Evolutionary conservation across 2,113 vertebrate genomes (phyloP), one percentile per base, ranked within the genome.

Genomic region (Gopherus flavomarginatus): DNA sequence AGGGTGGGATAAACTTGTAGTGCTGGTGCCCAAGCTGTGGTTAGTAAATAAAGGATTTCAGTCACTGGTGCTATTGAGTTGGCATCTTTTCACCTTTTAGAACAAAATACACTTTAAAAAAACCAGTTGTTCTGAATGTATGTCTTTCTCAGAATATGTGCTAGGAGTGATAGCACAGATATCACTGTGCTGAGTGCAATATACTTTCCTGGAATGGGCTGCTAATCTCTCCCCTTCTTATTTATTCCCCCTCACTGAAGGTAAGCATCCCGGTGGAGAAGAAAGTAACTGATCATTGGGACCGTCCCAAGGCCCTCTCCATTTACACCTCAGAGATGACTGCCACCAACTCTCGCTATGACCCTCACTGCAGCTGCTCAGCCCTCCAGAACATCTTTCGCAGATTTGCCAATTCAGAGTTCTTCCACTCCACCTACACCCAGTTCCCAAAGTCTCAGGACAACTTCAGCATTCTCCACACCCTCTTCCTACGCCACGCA

Each of bases 311-410:
- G 96, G 95, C 97, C 1, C 98, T 99, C 19, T 98, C 98, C 85
- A 78, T 99, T 31, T 98, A 96, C 56, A 83, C 95, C 0, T 97
- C 99, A 0, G 98, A 98, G 90, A 85, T 99, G 96, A 98, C 97
- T 5, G 96, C 99, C 83, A 99, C 99, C 96, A 99, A 99, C 97
- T 99, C 99, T 1, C 99, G 98, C 35, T 99, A 99, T 11, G 99
- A 98, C 65, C 98, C 99, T 31, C 98, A 99, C 21, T 99, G 98
- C 62, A 81, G 96, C 88, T 97, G 96, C 91, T 91, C 94, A 16
- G 98, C 98, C 85, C 98, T 99, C 2, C 98, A 99, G 94, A 95
- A 87, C 87, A 96, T 98, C 92, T 99, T 98, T 95, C 97, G 98
- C 31, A 94, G 88, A 16, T 99, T 99, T 57, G 97, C 99, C 7